phyloP scores from a whole-genome alignment of 1,140 invertebrate species.

The Pentalonia nigronervosa region DNA sequence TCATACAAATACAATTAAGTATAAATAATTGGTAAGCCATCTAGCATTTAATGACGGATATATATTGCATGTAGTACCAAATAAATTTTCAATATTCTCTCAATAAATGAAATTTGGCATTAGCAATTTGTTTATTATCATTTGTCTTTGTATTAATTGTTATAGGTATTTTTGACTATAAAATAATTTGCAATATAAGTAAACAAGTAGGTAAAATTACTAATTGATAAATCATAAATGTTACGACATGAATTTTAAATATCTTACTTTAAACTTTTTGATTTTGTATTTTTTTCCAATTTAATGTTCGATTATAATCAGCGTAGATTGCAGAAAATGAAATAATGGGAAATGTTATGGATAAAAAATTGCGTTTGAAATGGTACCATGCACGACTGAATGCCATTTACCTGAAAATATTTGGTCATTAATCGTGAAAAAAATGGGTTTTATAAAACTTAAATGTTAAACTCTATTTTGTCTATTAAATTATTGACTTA shows the following conservation, averaged over 20 bases:
- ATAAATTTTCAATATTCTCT: no score
- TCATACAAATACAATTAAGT: neutral
- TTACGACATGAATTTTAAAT: neutral
- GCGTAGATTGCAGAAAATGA: constrained; percentile 69
- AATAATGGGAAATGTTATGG: constrained; percentile 70
- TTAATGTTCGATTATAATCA: constrained; percentile 73
- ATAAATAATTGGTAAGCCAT: neutral
- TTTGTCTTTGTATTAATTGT: no score
- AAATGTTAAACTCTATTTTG: no score
- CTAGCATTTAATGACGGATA: neutral
- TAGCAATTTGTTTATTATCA: no score
- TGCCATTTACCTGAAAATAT: constrained; percentile 48
- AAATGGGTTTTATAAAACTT: neutral
- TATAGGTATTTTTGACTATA: no score
- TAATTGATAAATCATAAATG: neutral
- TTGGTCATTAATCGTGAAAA: neutral
- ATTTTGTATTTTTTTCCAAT: constrained; percentile 70
- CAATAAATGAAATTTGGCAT: no score
- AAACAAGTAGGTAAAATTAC: neutral
- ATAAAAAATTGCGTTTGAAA: constrained; percentile 39
- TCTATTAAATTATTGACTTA: neutral
- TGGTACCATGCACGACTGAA: constrained; percentile 42
- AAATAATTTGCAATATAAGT: neutral
- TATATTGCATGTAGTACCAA: neutral
- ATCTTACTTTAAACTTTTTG: constrained; percentile 41